Evolutionary conservation across 1,140 invertebrate genomes (phyloP), one percentile per base, ranked within the genome.

Genomic region (Limonius californicus): DNA sequence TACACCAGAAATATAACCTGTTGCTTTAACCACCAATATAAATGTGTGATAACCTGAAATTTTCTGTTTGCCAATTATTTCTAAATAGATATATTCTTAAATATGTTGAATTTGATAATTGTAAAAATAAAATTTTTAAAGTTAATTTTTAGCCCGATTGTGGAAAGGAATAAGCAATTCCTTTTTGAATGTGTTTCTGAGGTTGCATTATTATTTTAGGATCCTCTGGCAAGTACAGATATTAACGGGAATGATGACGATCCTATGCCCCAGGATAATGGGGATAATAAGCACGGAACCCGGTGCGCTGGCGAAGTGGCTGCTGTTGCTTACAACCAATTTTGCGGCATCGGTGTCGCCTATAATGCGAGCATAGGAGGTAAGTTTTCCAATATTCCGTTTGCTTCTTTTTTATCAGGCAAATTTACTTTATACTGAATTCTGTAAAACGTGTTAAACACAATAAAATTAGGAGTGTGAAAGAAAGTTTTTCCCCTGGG

Each of bases 241-340:
- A 97, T 99, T 71, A 99, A 99, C 72, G 94, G 93, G 70, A 94
- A 93, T 71, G 93, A 97, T 75, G 86, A 89, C 65, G 96, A 99
- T 81, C 97, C 97, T 2, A 97, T 92, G 86, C 97, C 97, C 2
- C 87, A 92, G 74, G 92, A 95, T 76, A 94, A 95, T 76, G 93
- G 92, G 3, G 92, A 95, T 74, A 95, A 95, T 78, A 94, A 94
- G 76, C 94, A 97, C 71, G 94, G 94, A 8, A 96, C 93, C 1
- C 81, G 92, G 65, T 96, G 94, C 74, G 94, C 95, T 8, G 94
- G 94, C 12, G 94, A 96, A 80, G 92, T 98, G 1, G 94, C 94
- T 2, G 92, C 89, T 35, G 87, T 92, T 8, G 94, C 93, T 16
- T 94, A 94, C 76, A 98, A 97, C 76, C 86, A 87, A 65, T 94